Conservation (phyloP, 64 coral and sea anemone genomes). For the Porites lutea region DNA sequence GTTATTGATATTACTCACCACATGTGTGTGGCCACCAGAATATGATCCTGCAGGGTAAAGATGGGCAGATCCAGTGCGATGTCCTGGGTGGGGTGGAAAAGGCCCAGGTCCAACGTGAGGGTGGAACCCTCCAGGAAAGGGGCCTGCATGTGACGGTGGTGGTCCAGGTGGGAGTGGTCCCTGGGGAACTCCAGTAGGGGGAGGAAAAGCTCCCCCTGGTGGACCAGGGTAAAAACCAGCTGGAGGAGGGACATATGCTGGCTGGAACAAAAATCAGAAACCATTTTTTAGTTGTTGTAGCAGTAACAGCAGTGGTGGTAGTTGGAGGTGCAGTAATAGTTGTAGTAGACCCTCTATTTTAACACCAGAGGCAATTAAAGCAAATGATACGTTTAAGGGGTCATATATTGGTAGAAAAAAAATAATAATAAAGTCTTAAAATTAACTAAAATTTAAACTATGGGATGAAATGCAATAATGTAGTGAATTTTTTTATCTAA, state of each 20-base stretch:
- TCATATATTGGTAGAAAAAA: too few species aligned
- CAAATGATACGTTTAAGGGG: too few species aligned
- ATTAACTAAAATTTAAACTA: too few species aligned
- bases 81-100: slow-evolving; percentile 22
- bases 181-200: background rate
- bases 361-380: too few species aligned
- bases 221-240: background rate
- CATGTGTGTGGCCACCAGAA: slow-evolving; percentile 7
- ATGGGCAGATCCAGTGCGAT: slow-evolving; percentile 23
- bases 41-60: slow-evolving; percentile 3
- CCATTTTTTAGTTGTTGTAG: too few species aligned
- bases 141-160: background rate
- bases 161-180: slow-evolving; percentile 7
- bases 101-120: background rate
- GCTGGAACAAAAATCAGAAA: background rate
- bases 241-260: background rate
- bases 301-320: too few species aligned
- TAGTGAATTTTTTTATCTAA: too few species aligned
- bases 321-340: too few species aligned
- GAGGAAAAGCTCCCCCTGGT: slow-evolving; percentile 14
- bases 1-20: background rate
- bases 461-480: too few species aligned
- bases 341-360: too few species aligned
- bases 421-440: too few species aligned
- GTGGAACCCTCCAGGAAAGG: background rate